Evolutionary conservation across 2,888 invertebrate genomes (phyloP).

Genomic region (Leptura quadrifasciata): DNA sequence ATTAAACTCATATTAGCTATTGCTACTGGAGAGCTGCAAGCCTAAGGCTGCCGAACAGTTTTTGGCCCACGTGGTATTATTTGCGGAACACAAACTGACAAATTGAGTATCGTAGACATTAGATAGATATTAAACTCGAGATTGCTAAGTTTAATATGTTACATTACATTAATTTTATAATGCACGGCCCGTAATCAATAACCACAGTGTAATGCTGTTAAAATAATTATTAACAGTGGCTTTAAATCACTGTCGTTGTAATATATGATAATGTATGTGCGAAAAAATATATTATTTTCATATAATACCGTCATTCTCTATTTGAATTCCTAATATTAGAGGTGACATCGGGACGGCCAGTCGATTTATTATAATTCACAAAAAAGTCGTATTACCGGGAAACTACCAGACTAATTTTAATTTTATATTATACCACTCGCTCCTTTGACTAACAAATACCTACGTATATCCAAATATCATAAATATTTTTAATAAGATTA

Average conservation of each 20-base stretch:
- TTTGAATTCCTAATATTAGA: constrained; percentile 29
- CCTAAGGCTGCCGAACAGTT: not conserved
- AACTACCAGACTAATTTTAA: constrained; percentile 30
- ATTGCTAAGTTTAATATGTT: not conserved
- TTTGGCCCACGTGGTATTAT: not conserved
- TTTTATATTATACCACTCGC: constrained; percentile 21
- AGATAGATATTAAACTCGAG: not conserved
- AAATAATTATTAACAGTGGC: constrained; percentile 1
- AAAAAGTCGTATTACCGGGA: constrained; percentile 34
- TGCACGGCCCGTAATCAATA: constrained; percentile 10
- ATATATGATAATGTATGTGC: constrained; percentile 37
- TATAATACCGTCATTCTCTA: constrained; percentile 31
- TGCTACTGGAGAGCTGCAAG: too few species aligned
- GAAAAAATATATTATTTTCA: constrained; percentile 32
- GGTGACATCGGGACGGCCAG: constrained; percentile 14
- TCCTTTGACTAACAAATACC: constrained; percentile 22
- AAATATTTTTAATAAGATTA: constrained; percentile 26
- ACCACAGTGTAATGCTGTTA: not conserved
- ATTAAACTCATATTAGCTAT: too few species aligned
- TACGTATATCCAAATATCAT: constrained; percentile 26
- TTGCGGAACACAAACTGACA: not conserved
- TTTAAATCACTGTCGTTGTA: constrained; percentile 13
- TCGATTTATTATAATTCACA: constrained; percentile 28
- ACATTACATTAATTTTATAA: constrained; percentile 20
- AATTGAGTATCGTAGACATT: not conserved